Percentiles rank a stretch among this genome's conserved stretches.
phyloP scores from a whole-genome alignment of 1,140 invertebrate species.

The Philopotamus ludificatus region DNA sequence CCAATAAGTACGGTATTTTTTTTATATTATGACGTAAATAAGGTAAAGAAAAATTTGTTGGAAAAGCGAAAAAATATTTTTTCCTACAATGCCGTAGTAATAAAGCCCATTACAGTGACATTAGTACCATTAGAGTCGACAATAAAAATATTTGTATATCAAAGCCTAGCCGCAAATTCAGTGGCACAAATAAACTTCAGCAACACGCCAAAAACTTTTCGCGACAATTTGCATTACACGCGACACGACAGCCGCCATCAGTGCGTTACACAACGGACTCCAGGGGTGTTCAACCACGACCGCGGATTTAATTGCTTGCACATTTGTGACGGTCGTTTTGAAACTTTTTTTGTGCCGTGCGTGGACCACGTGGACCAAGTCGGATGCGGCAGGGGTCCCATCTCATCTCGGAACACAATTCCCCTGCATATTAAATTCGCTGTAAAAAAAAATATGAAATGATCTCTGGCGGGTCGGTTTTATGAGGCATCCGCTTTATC shows the following conservation, averaged over 20 bases:
- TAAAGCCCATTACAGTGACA: too few species aligned
- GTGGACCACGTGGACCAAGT: background rate
- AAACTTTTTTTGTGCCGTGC: background rate
- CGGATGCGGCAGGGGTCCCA: conserved; percentile 1
- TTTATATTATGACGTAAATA: too few species aligned
- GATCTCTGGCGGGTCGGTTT: conserved; percentile 7
- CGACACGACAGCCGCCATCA: too few species aligned
- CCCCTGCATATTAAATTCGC: conserved; percentile 18
- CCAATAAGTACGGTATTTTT: too few species aligned
- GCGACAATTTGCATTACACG: background rate
- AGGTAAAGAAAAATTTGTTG: too few species aligned
- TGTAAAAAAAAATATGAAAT: conserved; percentile 19
- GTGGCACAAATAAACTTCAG: background rate
- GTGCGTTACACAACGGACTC: too few species aligned
- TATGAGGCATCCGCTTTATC: conserved; percentile 35
- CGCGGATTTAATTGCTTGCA: background rate
- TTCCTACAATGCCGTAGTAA: too few species aligned
- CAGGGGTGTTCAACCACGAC: too few species aligned
- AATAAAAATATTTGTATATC: too few species aligned
- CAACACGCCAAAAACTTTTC: background rate
- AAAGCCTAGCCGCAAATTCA: too few species aligned
- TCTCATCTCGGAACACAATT: conserved; percentile 18
- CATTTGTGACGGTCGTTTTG: background rate
- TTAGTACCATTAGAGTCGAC: too few species aligned
- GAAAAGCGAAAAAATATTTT: too few species aligned